phyloP scores from a whole-genome alignment of 2,797 vertebrate species.

The Acipenser ruthenus region DNA sequence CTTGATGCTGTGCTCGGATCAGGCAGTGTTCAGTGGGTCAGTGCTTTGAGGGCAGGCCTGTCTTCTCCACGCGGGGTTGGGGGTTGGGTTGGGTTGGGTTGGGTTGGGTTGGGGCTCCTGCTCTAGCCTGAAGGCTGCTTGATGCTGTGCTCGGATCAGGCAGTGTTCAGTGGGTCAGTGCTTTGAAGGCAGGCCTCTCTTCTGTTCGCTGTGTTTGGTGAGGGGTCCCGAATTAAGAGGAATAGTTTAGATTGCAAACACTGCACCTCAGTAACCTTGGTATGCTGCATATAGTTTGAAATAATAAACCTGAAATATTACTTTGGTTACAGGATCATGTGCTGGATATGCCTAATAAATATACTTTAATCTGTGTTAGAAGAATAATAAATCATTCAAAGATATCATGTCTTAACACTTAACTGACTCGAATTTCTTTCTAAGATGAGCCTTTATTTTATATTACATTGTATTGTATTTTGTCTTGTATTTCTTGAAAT shows the following conservation, averaged over 20 bases:
- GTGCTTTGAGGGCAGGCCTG: not conserved
- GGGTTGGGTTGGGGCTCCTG: slow-evolving; percentile 17
- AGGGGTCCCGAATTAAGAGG: slow-evolving; percentile 55
- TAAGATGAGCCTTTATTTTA: slow-evolving; percentile 70
- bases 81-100: not conserved
- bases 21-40: slow-evolving; percentile 23
- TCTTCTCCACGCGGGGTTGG: slow-evolving; percentile 16
- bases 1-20: slow-evolving; percentile 32
- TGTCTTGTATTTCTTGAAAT: slow-evolving; percentile 66
- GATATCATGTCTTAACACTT: slow-evolving; percentile 66
- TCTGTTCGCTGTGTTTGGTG: slow-evolving; percentile 45
- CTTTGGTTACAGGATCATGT: slow-evolving; percentile 70
- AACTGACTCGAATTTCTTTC: slow-evolving; percentile 59
- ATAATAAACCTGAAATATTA: slow-evolving; percentile 69
- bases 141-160: slow-evolving; percentile 32
- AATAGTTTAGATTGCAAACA: slow-evolving; percentile 65
- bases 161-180: slow-evolving; percentile 19
- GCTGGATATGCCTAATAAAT: slow-evolving; percentile 74
- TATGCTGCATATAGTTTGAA: slow-evolving; percentile 84
- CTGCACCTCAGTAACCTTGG: slow-evolving; percentile 86
- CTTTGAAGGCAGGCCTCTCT: not conserved
- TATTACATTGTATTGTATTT: slow-evolving; percentile 75
- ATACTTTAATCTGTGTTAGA: slow-evolving; percentile 73
- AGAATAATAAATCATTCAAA: slow-evolving; percentile 45
- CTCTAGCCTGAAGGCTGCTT: slow-evolving; percentile 23